A percentile compares a stretch with the other conserved stretches of the same genome.
Conservation (phyloP, 1,140 invertebrate genomes). For the Orchestia grillus region DNA sequence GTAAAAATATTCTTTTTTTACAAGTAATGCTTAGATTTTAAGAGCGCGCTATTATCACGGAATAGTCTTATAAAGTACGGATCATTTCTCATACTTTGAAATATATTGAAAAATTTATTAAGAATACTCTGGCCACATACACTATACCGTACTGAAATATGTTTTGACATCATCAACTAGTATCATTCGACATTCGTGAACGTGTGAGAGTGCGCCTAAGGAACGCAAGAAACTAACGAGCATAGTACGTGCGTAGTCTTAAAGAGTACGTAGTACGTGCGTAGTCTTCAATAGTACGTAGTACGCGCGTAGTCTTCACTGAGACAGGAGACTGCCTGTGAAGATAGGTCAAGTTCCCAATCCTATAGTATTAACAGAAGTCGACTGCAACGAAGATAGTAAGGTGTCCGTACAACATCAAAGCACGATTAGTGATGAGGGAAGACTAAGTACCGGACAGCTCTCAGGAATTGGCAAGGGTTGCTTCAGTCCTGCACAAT, state of each 20-base stretch:
- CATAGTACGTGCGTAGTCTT: too few species aligned
- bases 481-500: background rate
- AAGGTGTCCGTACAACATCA: background rate
- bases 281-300: too few species aligned
- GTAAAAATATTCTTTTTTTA: background rate
- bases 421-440: background rate
- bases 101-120: background rate
- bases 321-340: too few species aligned
- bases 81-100: background rate
- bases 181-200: background rate
- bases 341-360: background rate
- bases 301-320: too few species aligned
- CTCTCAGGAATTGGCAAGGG: too few species aligned
- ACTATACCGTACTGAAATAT: background rate
- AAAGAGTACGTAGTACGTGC: too few species aligned
- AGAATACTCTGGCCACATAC: background rate
- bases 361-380: background rate
- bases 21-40: background rate
- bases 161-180: background rate
- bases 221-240: background rate
- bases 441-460: background rate
- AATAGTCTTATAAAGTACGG: background rate
- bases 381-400: background rate
- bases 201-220: background rate
- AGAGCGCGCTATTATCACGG: background rate